phyloP scores from a whole-genome alignment of 30 jellyfish, hydroid and myxozoan genomes.

The Mastigias papua region DNA sequence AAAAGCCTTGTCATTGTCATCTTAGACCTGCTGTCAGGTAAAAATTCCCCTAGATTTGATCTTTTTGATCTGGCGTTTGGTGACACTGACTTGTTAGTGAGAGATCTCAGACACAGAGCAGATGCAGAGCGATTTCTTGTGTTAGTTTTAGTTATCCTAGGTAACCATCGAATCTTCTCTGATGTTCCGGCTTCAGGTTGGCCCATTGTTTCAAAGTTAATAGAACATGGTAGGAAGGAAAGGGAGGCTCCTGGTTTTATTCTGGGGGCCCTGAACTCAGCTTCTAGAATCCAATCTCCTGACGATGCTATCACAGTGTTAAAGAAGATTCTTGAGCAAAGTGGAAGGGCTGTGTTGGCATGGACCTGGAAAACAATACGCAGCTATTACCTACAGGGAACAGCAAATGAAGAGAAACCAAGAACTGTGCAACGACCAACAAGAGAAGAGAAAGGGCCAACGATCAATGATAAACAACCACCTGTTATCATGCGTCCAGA shows the following conservation, averaged over 20 bases:
- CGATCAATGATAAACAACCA: not conserved
- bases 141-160: conserved; percentile 26
- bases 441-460: not conserved
- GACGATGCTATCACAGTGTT: conserved; percentile 11
- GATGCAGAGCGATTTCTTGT: conserved; percentile 33
- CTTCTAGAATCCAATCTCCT: not conserved
- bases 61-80: conserved; percentile 27
- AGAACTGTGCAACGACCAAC: not conserved
- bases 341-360: not conserved
- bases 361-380: conserved; percentile 33
- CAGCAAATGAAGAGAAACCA: conserved; percentile 8
- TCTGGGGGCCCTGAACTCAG: conserved; percentile 2
- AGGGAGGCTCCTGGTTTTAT: conserved; percentile 8
- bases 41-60: not conserved
- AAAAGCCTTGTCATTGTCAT: not conserved
- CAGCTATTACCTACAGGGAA: not conserved
- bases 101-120: not conserved
- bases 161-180: conserved; percentile 17
- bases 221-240: not conserved
- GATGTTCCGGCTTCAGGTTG: not conserved
- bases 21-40: not conserved
- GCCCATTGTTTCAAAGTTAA: not conserved
- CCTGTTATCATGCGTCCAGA: not conserved
- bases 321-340: not conserved
- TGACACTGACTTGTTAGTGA: not conserved